A percentile compares a stretch with the other conserved stretches of the same genome.
These are phyloP conservation scores for Psammodynastes pulverulentus DNA, from an alignment of 2,113 vertebrate species.

Conservation along the genomic window DNA sequence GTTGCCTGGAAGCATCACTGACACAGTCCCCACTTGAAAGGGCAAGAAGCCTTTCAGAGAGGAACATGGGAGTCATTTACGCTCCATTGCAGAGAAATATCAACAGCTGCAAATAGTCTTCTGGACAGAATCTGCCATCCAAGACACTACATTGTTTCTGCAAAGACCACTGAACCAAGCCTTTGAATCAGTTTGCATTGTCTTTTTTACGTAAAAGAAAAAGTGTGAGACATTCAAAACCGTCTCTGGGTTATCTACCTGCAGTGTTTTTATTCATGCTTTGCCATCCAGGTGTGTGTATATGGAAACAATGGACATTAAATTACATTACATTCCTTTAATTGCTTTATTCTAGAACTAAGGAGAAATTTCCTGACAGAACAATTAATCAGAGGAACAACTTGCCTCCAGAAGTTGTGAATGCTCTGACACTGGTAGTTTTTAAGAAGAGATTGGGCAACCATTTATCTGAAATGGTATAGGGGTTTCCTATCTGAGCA, in stretches of 20 bases:
- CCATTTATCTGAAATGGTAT: too few species aligned
- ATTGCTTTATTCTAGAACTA: not conserved
- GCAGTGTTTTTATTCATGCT: not conserved
- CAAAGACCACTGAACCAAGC: not conserved
- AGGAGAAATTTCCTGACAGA: too few species aligned
- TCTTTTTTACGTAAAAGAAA: not conserved
- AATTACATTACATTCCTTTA: not conserved
- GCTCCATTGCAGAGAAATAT: not conserved
- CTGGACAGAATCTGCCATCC: constrained; percentile 6
- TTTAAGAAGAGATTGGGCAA: too few species aligned
- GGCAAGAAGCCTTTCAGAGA: not conserved
- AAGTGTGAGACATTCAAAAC: not conserved
- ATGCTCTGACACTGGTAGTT: too few species aligned
- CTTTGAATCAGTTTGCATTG: not conserved
- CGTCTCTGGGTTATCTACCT: not conserved
- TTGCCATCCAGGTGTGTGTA: not conserved
- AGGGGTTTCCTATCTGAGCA: too few species aligned
- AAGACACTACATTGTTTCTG: not conserved
- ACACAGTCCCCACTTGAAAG: not conserved
- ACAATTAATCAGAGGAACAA: too few species aligned
- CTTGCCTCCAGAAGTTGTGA: too few species aligned
- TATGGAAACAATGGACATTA: not conserved
- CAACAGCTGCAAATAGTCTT: not conserved
- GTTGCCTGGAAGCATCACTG: not conserved
- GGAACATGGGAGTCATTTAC: not conserved